Conservation (phyloP, 1,140 invertebrate species). For the Melitaea cinxia region DNA sequence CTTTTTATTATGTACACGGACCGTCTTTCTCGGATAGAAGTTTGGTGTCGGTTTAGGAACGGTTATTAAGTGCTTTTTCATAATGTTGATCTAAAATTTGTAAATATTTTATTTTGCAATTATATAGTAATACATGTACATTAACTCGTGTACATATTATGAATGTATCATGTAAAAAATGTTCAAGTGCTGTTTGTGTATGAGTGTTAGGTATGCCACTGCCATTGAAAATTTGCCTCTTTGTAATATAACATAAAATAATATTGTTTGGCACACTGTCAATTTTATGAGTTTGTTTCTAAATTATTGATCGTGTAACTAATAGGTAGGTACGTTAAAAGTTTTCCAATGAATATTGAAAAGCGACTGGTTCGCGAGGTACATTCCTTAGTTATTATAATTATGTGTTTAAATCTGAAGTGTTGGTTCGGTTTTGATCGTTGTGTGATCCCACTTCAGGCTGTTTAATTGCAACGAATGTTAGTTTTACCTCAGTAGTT, state of each 20-base stretch:
- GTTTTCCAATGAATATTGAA: constrained; percentile 35
- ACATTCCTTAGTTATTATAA: constrained; percentile 43
- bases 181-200: constrained; percentile 73
- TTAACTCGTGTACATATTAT: constrained; percentile 73
- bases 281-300: constrained; percentile 41
- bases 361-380: constrained; percentile 58
- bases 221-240: constrained; percentile 66
- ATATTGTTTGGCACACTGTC: constrained; percentile 47
- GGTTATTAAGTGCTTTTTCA: constrained; percentile 70
- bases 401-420: constrained; percentile 43
- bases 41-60: constrained; percentile 47
- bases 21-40: constrained; percentile 24
- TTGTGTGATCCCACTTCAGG: constrained; percentile 63
- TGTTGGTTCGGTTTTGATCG: constrained; percentile 45
- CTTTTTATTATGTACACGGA: constrained; percentile 14
- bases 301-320: constrained; percentile 11
- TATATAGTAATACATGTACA: constrained; percentile 65
- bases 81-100: constrained; percentile 59
- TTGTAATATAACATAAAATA: constrained; percentile 45
- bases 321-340: constrained; percentile 28
- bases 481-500: constrained; percentile 66
- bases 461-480: constrained; percentile 79
- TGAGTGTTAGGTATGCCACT: constrained; percentile 75
- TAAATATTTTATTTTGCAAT: constrained; percentile 77
- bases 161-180: constrained; percentile 61